Conservation (phyloP, 2,113 vertebrate species). For the Pseudorhombus dupliciocellatus region DNA sequence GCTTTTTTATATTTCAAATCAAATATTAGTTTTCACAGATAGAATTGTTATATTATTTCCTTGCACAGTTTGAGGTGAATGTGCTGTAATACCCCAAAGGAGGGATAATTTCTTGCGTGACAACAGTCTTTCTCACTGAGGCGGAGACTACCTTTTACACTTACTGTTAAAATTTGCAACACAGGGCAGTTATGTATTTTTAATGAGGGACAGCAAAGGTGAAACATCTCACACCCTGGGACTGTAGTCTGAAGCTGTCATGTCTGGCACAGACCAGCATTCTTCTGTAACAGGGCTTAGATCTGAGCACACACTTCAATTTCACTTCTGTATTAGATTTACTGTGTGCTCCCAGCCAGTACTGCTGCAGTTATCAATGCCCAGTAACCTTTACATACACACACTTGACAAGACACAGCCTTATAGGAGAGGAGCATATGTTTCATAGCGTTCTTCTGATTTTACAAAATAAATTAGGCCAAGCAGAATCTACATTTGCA, state of each 20-base stretch:
- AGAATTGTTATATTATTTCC: no score
- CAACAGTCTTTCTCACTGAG: not conserved
- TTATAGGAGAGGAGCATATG: no score
- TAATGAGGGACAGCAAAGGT: not conserved
- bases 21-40: no score
- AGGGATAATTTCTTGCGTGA: not conserved
- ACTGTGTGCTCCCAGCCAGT: not conserved
- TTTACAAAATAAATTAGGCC: not conserved
- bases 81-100: not conserved
- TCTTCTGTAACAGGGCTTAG: not conserved
- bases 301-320: not conserved
- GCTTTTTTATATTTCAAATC: not conserved
- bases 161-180: not conserved
- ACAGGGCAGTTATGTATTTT: not conserved
- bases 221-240: not conserved
- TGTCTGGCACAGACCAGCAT: not conserved
- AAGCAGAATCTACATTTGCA: no score
- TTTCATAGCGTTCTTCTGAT: not conserved
- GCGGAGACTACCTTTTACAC: not conserved
- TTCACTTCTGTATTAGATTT: not conserved
- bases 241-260: not conserved
- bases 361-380: not conserved
- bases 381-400: not conserved
- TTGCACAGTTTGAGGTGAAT: no score
- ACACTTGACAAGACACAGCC: no score